phyloP scores from a whole-genome alignment of 2,113 vertebrate genomes.

The Myanophis thanlyinensis region DNA sequence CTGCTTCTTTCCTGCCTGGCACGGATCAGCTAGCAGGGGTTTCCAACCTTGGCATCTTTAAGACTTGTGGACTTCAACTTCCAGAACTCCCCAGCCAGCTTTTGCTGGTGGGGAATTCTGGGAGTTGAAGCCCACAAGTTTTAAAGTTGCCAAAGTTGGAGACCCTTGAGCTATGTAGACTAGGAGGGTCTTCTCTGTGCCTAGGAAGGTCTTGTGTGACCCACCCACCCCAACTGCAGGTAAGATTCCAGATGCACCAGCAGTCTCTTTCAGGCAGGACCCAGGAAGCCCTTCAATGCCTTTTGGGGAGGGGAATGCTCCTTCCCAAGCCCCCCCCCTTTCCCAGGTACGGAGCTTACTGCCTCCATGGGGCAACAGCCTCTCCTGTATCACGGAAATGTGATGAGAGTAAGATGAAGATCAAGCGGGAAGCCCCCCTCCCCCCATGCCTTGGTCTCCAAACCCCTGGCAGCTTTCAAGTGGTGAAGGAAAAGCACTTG shows the following conservation, averaged over 20 bases:
- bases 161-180: too few species aligned
- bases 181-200: background rate
- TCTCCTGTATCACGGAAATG: background rate
- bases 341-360: background rate
- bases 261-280: too few species aligned
- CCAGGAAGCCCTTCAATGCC: background rate
- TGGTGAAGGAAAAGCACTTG: background rate
- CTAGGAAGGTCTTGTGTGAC: background rate
- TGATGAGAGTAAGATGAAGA: too few species aligned
- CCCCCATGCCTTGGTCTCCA: background rate
- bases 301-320: background rate
- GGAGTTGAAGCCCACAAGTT: background rate
- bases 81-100: background rate
- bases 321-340: background rate
- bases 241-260: too few species aligned
- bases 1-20: background rate
- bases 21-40: background rate
- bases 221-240: too few species aligned
- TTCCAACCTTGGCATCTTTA: background rate
- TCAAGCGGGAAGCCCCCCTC: background rate
- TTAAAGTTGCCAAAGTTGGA: too few species aligned
- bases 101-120: background rate
- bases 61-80: too few species aligned
- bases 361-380: background rate
- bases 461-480: too few species aligned